Base-by-base conservation (phyloP, 1,140 invertebrate species). In the Idris sp. region DNA sequence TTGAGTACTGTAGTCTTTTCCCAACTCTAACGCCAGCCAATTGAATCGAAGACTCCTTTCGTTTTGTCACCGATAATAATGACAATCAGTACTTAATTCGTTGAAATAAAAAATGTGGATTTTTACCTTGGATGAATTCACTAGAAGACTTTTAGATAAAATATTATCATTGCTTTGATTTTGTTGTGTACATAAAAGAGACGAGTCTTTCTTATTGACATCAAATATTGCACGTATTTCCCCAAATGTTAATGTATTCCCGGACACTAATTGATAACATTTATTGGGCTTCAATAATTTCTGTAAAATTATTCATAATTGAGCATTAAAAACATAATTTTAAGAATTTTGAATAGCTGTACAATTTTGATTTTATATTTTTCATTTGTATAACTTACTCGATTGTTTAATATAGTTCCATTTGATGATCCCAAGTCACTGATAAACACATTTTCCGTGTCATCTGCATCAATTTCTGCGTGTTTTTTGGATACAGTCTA, bases 401-500 rank as follows among this genome's bases (percentile, higher is more conserved):
- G n/a, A 36, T 78, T 68, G 46, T 87, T 85, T 7, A 87, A 46
- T 25, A 74, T 80, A 9, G 86, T 85, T 36, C 77, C 81, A 38
- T 87, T 86, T 0, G 76, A 77, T 26, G 86, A 87, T 40, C 76
- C 44, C 0, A 85, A 11, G 53, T 87, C 86, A 53, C 40, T 76
- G 2, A 86, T 77, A 74, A 85, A 87, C n/a, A 78, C 40, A 22
- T 69, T 54, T 15, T 75, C 49, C 4, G 25, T 43, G 11, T 19
- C 19, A 10, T 61, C 73, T 14, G 73, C 79, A 33, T 86, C 83
- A 51, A 86, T 85, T 48, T 86, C 83, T 14, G 84, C 84, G 53
- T 87, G 85, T 22, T 61, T 58, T 58, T 82, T 84, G 4, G 85
- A 87, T 4, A 87, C 72, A 0, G 79, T 83, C 84, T 86, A 67